Base-by-base conservation (phyloP, 2,113 vertebrate species). In the Microtus ochrogaster region DNA sequence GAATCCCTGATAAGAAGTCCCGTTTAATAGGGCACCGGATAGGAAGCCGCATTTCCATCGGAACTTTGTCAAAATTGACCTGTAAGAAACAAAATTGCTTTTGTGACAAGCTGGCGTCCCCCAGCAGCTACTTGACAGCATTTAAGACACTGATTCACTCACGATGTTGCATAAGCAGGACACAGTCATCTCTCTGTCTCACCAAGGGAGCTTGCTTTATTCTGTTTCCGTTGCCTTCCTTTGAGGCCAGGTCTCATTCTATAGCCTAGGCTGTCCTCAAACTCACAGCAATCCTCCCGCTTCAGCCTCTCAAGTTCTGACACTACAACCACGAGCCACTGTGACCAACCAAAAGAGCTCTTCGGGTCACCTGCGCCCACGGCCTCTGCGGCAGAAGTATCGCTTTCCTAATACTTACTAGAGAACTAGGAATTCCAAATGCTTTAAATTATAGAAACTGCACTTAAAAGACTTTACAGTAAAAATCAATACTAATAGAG, bases 1-100 rank as follows among this genome's bases (percentile, higher is more conserved):
- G 98, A 97, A 99, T 99, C 88, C 99, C 99, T 12, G 99, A 99
- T 91, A 99, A 98, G 96, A 99, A 99, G 98, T 99, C 99, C 83
- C 99, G 99, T 76, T 99, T 99, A 87, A 99, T 99, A 7, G 22
- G 97, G 97, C 99, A 99, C 16, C 91, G 93, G 65, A 98, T 78
- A 0, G 99, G 99, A 65, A 99, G 98, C 19, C 99, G 99, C 99
- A 99, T 99, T 98, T 98, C 98, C 99, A 99, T 99, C 1, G 97
- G 98, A 9, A 97, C 77, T 89, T 93, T 98, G 55, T 97, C 97
- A 47, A 99, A 99, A 98, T 99, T 99, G 90, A 99, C 99, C 99
- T 99, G 39, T 39, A 61, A 63, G 39, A 93, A 94, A 97, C 91
- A 16, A 30, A 92, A 39, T 49, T 2, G 2, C 30, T 66, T 49